phyloP scores from a whole-genome alignment of 2,113 vertebrate species.

The Mastomys coucha region DNA sequence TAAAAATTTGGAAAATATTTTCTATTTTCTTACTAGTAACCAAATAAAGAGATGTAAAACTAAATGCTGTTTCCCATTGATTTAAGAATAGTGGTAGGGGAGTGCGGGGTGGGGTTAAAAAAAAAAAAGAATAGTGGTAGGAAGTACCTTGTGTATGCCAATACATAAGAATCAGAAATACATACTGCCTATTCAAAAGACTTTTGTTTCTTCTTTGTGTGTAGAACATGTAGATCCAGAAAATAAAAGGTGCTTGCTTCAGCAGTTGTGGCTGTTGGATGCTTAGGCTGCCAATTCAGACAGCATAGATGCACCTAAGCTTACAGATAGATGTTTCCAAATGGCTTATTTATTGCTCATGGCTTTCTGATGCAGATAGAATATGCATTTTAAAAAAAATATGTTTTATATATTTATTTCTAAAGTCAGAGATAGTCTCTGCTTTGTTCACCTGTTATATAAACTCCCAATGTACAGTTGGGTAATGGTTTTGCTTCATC shows the following conservation, averaged over 20 bases:
- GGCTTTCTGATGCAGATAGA: slow-evolving; percentile 20
- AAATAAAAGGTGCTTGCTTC: slow-evolving; percentile 36
- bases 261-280: not conserved
- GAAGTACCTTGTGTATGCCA: slow-evolving; percentile 25
- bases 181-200: slow-evolving; percentile 7
- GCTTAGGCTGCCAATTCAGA: not conserved
- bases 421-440: slow-evolving; percentile 34
- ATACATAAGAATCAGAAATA: slow-evolving; percentile 23
- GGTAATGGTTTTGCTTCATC: not conserved
- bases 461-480: not conserved
- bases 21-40: slow-evolving; percentile 61
- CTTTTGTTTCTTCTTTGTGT: not conserved
- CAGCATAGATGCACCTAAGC: not conserved
- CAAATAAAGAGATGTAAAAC: slow-evolving; percentile 56
- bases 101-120: too few species aligned
- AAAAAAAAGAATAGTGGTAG: not conserved
- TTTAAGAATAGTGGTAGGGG: not conserved
- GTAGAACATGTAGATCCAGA: not conserved
- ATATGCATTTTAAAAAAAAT: slow-evolving; percentile 53
- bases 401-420: not conserved
- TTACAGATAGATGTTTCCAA: not conserved
- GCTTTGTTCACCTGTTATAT: not conserved
- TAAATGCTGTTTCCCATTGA: slow-evolving; percentile 17
- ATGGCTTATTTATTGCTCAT: slow-evolving; percentile 47
- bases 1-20: slow-evolving; percentile 9